Percentiles rank a stretch among this genome's conserved stretches.
phyloP scores from a whole-genome alignment of 2,113 vertebrate genomes.

The Recurvirostra avosetta region DNA sequence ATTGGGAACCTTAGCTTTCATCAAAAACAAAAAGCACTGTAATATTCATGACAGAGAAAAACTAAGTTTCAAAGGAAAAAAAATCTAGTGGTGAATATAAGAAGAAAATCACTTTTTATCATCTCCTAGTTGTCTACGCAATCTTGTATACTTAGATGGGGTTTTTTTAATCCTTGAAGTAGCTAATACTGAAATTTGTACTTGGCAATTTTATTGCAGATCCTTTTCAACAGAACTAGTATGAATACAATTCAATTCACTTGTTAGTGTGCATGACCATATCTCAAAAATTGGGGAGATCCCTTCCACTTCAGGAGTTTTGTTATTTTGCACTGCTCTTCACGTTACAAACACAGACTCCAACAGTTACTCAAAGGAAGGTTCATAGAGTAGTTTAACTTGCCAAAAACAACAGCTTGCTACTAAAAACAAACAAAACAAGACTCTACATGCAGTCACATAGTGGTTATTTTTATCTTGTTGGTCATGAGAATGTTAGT shows the following conservation, averaged over 20 bases:
- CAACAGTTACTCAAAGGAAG: background rate
- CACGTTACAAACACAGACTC: background rate
- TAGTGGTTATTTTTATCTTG: conserved; percentile 25
- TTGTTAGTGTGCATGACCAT: background rate
- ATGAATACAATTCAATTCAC: background rate
- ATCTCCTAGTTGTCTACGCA: background rate
- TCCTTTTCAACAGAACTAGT: background rate
- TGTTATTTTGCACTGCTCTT: background rate
- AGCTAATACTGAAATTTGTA: background rate
- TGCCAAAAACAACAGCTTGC: conserved; percentile 39
- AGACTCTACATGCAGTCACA: background rate
- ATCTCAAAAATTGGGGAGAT: background rate
- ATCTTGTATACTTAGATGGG: background rate
- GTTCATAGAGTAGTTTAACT: background rate
- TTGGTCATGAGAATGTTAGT: background rate
- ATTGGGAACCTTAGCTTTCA: background rate
- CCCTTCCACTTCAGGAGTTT: background rate
- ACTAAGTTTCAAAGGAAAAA: background rate
- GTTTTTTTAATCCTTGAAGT: background rate
- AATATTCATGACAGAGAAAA: background rate
- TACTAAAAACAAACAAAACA: conserved; percentile 18
- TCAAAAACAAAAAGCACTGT: background rate
- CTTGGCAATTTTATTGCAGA: background rate
- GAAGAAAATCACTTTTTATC: background rate
- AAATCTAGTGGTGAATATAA: background rate